phyloP scores from a whole-genome alignment of 2,113 vertebrate genomes.

The Atlantisia rogersi region DNA sequence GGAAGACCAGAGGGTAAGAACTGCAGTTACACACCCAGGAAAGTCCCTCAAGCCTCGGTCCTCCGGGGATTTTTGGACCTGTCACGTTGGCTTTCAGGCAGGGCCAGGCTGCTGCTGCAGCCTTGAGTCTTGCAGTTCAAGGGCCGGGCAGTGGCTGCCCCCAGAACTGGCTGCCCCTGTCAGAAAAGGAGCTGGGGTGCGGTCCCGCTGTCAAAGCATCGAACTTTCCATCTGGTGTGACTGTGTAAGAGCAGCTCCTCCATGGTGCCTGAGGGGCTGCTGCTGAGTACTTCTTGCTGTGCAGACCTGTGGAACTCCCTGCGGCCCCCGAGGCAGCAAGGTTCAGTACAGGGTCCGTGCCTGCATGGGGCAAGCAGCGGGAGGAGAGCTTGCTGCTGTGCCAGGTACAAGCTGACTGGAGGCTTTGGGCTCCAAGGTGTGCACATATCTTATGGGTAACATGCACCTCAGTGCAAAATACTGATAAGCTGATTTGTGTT shows the following conservation, averaged over 20 bases:
- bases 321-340: not conserved
- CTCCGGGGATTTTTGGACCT: rapidly evolving
- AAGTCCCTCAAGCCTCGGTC: not conserved
- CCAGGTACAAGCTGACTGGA: no score
- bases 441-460: rapidly evolving
- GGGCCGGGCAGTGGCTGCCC: not conserved
- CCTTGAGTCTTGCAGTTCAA: not conserved
- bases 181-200: not conserved
- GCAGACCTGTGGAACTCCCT: not conserved
- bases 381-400: not conserved
- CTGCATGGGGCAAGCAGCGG: rapidly evolving
- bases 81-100: rapidly evolving
- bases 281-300: rapidly evolving
- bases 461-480: not conserved
- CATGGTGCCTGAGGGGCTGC: not conserved
- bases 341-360: rapidly evolving
- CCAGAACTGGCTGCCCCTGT: not conserved
- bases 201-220: not conserved
- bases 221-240: rapidly evolving
- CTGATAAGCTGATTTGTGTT: not conserved
- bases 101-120: rapidly evolving
- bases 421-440: not conserved
- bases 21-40: not conserved
- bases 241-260: rapidly evolving
- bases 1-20: not conserved